Conservation (phyloP, 2,888 invertebrate species). For the Luffia ferchaultella region DNA sequence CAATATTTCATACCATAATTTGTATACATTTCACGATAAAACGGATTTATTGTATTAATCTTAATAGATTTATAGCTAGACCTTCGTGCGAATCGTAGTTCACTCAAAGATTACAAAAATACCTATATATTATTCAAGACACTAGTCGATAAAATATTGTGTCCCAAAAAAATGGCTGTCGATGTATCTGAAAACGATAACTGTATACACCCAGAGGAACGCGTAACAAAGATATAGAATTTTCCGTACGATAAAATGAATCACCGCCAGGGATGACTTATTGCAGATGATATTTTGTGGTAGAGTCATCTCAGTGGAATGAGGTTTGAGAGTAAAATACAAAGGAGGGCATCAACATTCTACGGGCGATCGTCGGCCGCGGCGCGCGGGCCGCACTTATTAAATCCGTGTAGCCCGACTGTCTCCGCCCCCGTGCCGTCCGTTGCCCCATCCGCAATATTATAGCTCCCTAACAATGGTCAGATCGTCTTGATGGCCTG, state of each 20-base stretch:
- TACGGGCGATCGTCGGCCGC: conserved; percentile 17
- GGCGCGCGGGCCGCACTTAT: conserved; percentile 24
- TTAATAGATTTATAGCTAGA: too few species aligned
- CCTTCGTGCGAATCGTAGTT: too few species aligned
- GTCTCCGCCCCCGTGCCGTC: not conserved
- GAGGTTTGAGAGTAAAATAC: conserved; percentile 31
- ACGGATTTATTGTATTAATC: too few species aligned
- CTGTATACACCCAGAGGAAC: not conserved
- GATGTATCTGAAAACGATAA: not conserved
- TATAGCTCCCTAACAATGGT: not conserved
- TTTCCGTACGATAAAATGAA: conserved; percentile 24
- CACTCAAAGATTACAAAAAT: too few species aligned
- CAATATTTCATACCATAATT: too few species aligned
- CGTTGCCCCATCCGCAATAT: not conserved
- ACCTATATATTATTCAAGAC: not conserved
- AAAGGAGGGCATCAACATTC: conserved; percentile 34
- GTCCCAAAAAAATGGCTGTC: not conserved
- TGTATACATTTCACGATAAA: too few species aligned
- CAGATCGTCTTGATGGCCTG: conserved; percentile 16
- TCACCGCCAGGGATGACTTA: conserved; percentile 32
- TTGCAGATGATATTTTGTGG: conserved; percentile 31
- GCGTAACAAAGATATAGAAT: conserved; percentile 16
- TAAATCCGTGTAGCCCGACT: conserved; percentile 28
- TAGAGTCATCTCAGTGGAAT: conserved; percentile 25
- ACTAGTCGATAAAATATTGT: not conserved